Evolutionary conservation across 2,797 vertebrate species (phyloP).

Genomic region (Esox lucius): DNA sequence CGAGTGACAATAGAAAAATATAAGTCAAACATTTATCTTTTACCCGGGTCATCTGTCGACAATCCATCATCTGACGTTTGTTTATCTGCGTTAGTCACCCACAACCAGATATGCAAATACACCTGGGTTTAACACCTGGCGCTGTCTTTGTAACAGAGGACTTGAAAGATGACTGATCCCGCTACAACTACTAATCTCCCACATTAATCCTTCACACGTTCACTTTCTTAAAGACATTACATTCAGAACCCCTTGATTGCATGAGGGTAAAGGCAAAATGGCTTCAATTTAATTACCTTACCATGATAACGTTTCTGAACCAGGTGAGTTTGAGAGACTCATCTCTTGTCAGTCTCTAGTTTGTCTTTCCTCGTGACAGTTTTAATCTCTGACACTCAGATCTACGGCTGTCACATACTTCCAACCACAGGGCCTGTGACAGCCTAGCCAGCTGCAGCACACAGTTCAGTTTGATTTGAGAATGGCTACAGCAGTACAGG

Average conservation of each 20-base stretch:
- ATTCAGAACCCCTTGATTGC: not conserved
- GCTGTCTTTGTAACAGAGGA: not conserved
- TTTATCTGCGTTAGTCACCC: constrained; percentile 5
- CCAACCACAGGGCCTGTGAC: constrained; percentile 35
- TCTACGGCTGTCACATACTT: constrained; percentile 56
- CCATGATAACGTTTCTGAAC: not conserved
- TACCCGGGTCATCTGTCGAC: not conserved
- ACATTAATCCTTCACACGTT: not conserved
- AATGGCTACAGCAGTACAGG: constrained; percentile 8
- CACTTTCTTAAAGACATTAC: not conserved
- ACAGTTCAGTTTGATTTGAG: constrained; percentile 21
- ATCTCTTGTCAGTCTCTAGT: not conserved
- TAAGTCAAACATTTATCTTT: constrained; percentile 15
- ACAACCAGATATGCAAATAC: constrained; percentile 3
- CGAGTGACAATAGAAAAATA: constrained; percentile 27
- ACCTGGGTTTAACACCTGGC: not conserved
- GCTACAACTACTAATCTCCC: not conserved
- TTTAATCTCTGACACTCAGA: constrained; percentile 52
- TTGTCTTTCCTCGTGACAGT: constrained; percentile 38
- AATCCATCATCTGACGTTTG: not conserved
- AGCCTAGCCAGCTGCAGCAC: constrained; percentile 28
- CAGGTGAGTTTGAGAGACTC: not conserved
- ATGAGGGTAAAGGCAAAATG: not conserved
- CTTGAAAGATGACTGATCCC: not conserved
- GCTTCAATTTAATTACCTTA: not conserved